phyloP scores from a whole-genome alignment of 2,113 vertebrate genomes.

The Maylandia zebra region DNA sequence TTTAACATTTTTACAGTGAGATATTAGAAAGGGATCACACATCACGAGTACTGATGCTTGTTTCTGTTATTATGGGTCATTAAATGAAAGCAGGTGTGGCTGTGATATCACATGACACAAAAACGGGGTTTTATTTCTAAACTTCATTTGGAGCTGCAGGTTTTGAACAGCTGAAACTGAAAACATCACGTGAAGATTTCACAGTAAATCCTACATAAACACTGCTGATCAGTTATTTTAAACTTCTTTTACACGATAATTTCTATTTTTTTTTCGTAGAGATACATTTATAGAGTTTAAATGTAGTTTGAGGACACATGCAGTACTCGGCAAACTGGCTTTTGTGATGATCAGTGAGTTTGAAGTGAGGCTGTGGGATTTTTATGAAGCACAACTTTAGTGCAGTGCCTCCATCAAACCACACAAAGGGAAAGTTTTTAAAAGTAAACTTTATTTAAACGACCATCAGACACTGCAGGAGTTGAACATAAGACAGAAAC shows the following conservation, averaged over 20 bases:
- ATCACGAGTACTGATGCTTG: rapidly evolving
- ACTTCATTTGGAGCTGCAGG: neutral
- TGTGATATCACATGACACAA: neutral
- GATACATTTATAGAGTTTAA: neutral
- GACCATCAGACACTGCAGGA: neutral
- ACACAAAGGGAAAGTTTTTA: neutral
- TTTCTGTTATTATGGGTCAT: neutral
- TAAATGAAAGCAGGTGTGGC: neutral
- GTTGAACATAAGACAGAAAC: neutral
- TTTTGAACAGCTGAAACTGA: neutral
- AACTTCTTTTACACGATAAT: neutral
- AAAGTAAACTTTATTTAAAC: neutral
- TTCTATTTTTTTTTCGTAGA: neutral
- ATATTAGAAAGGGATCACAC: neutral
- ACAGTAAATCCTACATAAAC: neutral
- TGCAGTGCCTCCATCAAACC: neutral
- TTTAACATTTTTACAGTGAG: neutral
- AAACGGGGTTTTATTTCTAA: neutral
- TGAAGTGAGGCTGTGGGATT: neutral
- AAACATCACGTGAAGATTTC: neutral
- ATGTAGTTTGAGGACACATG: rapidly evolving
- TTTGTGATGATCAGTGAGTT: neutral
- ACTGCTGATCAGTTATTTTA: neutral
- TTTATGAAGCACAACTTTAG: neutral
- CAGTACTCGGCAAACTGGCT: neutral